A percentile compares a stretch with the other conserved stretches of the same genome.
These are phyloP conservation scores for Parthenolecanium corni DNA, from an alignment of 2,888 invertebrate genomes.

Conservation along the genomic window DNA sequence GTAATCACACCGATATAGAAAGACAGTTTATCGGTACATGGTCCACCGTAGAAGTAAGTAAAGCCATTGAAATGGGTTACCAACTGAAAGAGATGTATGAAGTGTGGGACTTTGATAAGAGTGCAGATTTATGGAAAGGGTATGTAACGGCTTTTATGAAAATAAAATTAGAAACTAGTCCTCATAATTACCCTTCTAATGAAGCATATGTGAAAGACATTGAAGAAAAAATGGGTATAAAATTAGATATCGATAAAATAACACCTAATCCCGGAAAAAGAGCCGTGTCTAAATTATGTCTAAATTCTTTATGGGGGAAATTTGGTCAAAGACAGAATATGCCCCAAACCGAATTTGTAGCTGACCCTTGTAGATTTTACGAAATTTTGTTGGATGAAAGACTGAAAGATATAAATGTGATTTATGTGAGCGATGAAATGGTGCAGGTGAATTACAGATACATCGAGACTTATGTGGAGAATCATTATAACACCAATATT, in stretches of 20 bases:
- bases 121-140: not conserved
- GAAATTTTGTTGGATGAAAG: not conserved
- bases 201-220: slow-evolving; percentile 32
- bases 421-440: not conserved
- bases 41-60: slow-evolving; percentile 10
- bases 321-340: too few species aligned
- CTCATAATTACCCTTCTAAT: not conserved
- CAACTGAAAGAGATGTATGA: slow-evolving; percentile 22
- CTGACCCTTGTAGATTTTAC: too few species aligned
- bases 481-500: slow-evolving; percentile 13
- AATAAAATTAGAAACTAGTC: slow-evolving; percentile 9
- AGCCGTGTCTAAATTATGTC: slow-evolving; percentile 33
- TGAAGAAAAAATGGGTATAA: slow-evolving; percentile 32
- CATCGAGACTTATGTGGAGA: slow-evolving; percentile 13
- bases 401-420: slow-evolving; percentile 15
- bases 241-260: slow-evolving; percentile 32
- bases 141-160: slow-evolving; percentile 13
- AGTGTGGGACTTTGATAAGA: too few species aligned
- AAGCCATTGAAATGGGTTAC: slow-evolving; percentile 17
- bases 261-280: slow-evolving; percentile 32
- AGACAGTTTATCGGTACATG: slow-evolving; percentile 14
- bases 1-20: slow-evolving; percentile 6
- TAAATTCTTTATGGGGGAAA: slow-evolving; percentile 34
- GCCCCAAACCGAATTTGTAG: slow-evolving; percentile 37
- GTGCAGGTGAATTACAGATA: slow-evolving; percentile 11